Base-by-base conservation (phyloP, 2,797 vertebrate genomes). In the Mormyrus proboscirostris region DNA sequence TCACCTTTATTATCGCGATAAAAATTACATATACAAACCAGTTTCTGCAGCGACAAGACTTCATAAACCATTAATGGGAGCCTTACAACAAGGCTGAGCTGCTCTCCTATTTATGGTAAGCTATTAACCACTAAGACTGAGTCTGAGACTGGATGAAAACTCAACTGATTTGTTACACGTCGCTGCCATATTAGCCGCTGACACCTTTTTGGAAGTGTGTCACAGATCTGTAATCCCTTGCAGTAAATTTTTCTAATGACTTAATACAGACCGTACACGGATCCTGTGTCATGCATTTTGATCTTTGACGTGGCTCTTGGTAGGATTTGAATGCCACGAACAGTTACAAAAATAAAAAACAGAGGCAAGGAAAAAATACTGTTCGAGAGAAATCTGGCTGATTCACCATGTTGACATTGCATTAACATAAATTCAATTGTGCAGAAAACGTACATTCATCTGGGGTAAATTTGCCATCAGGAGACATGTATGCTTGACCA, bases 181-280 rank as follows among this genome's bases (percentile, higher is more conserved):
- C 10, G 84, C 10, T 29, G 50, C 82, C 22, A 85, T 51, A 86
- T 86, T 33, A 29, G 84, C 84, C 47, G 29, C 84, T 5, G 25
- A 86, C 84, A 86, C 84, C 51, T 86, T 86, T 86, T 55, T 14
- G 84, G 84, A 86, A 86, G 49, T 86, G 19, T 16, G 84, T 86
- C 84, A 86, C 19, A 51, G 53, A 55, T 53, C 84, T 86, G 84
- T 55, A 86, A 86, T 51, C 49, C 49, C 25, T 55, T 86, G 51
- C 25, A 51, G 50, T 25, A 86, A 86, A 86, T 86, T 38, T 86
- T 50, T 55, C 22, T 38, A 55, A 55, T 29, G 29, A 86, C 84
- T 55, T 86, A 86, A 86, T 86, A 29, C 29, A 55, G 84, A 55
- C 49, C 14, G 25, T 50, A 55, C 25, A 55, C 2, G 50, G 55